These are phyloP conservation scores for Macrotis lagotis DNA, from an alignment of 2,113 vertebrate species.

Conservation along the genomic window DNA sequence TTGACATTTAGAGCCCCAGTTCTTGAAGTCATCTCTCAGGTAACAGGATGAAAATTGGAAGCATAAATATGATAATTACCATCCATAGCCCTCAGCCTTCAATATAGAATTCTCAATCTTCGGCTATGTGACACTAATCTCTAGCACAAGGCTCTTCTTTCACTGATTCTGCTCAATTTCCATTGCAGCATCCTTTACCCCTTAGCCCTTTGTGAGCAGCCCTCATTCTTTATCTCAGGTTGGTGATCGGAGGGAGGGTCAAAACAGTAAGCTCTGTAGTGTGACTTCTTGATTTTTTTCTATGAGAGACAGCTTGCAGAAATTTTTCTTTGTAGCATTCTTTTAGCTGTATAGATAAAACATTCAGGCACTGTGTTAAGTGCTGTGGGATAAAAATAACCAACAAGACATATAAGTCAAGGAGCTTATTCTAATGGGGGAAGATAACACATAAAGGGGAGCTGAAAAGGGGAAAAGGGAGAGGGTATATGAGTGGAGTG, in stretches of 20 bases:
- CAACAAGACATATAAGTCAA: background rate
- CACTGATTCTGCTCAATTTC: background rate
- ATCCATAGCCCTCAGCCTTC: too few species aligned
- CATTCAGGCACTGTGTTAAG: background rate
- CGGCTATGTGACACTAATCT: background rate
- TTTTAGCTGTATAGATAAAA: background rate
- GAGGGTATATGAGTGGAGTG: background rate
- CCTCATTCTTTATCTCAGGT: background rate
- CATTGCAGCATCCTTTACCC: background rate
- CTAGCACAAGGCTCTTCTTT: background rate
- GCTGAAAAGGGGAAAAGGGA: background rate
- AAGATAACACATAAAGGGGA: background rate
- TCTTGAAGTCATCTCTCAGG: too few species aligned
- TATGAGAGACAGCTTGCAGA: background rate
- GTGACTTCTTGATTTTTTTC: background rate
- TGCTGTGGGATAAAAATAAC: background rate
- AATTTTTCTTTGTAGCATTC: background rate
- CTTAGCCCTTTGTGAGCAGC: background rate
- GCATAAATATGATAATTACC: too few species aligned
- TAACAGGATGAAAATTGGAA: too few species aligned
- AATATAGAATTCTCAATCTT: background rate
- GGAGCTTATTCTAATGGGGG: background rate
- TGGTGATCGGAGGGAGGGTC: background rate
- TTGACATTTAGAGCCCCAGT: too few species aligned
- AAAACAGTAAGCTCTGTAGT: background rate